Base-by-base conservation (phyloP, 2,113 vertebrate genomes). In the Nettapus auritus region DNA sequence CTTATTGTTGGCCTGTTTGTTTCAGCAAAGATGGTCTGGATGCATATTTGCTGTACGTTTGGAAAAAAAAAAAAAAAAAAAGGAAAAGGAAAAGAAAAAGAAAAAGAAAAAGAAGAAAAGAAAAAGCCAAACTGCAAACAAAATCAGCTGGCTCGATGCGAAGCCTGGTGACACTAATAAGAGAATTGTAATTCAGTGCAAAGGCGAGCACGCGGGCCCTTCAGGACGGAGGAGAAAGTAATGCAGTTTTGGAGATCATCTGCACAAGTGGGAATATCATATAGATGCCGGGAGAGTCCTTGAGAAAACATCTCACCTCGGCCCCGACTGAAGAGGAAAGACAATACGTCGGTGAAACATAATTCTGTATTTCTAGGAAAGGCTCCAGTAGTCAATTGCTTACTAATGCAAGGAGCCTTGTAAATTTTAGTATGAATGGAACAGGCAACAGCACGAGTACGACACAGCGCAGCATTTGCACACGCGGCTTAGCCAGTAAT, bases 331-430 rank as follows among this genome's bases (percentile, higher is more conserved):
- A 96, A 96, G 83, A 92, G 88, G 93, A 92, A 94, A 96, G 77
- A 94, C 74, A 97, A 96, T 96, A 81, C 89, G 89, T 89, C 29
- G 83, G 90, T 85, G 93, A 95, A 94, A 95, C 4, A 53, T 55
- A 95, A 92, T 82, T 96, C 83, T 89, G 94, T 92, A 78, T 96
- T 96, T 96, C 93, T 96, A 97, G 96, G 94, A 97, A 96, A 89
- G 76, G 46, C 75, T 97, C 95, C 94, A 96, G 68, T 46, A 86
- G 83, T 69, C 84, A 92, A 95, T 50, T 73, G 90, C 83, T 92
- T 67, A 73, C 92, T 94, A 95, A 92, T 25, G 86, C 83, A 94
- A 93, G 92, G 66, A 94, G 70, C 75, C 78, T 81, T 96, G 77
- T 82, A 84, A 86, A 90, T 93, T 90, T 80, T 93, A 71, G 82